These are phyloP conservation scores for Craseonycteris thonglongyai DNA, from an alignment of 2,113 vertebrate genomes.

Conservation along the genomic window DNA sequence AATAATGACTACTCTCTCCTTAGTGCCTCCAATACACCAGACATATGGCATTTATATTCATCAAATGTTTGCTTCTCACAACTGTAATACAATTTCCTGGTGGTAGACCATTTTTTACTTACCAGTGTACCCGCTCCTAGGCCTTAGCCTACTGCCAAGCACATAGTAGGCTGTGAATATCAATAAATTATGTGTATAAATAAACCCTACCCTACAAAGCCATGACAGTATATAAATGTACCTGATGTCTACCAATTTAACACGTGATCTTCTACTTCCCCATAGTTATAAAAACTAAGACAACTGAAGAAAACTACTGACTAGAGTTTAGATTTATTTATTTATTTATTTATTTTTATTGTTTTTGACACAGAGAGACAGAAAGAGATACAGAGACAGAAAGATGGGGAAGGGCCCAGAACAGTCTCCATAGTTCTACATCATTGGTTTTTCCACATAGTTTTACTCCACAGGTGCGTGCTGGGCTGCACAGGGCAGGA, in stretches of 20 bases:
- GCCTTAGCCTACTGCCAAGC: not conserved
- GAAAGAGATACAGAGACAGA: too few species aligned
- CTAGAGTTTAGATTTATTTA: too few species aligned
- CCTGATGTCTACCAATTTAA: constrained; percentile 2
- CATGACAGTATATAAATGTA: not conserved
- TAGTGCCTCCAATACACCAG: not conserved
- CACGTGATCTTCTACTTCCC: not conserved
- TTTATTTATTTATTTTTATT: too few species aligned
- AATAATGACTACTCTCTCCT: not conserved
- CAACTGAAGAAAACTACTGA: not conserved
- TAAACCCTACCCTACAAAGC: not conserved
- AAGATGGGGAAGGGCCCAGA: too few species aligned
- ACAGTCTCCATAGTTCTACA: too few species aligned
- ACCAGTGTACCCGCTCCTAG: not conserved
- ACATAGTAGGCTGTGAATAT: not conserved
- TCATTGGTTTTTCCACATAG: too few species aligned
- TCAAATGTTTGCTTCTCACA: not conserved
- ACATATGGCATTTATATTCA: not conserved
- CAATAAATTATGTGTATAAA: not conserved
- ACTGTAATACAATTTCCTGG: not conserved
- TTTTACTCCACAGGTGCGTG: too few species aligned
- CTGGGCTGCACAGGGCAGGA: too few species aligned
- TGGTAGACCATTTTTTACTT: not conserved
- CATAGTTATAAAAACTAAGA: not conserved
- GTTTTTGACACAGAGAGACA: too few species aligned